Percentiles rank a stretch among this genome's conserved stretches.
phyloP scores from a whole-genome alignment of 2,888 invertebrate species.

The Pseudeuparius sepicola region DNA sequence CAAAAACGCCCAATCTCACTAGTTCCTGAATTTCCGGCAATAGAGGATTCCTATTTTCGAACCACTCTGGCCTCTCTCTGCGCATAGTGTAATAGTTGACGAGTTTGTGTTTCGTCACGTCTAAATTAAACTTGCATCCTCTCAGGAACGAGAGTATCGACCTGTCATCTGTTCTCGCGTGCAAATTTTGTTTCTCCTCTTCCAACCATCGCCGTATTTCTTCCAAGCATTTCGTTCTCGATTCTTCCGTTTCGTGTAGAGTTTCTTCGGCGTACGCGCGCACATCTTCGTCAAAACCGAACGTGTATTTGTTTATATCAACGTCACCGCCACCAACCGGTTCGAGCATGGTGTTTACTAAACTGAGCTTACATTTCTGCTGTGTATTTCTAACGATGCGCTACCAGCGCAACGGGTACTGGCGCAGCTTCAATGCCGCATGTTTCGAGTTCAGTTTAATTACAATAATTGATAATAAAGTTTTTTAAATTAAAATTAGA shows the following conservation, averaged over 20 bases:
- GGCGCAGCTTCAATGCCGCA: no score
- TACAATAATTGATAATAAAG: no score
- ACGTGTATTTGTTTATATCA: no score
- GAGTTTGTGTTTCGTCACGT: slow-evolving; percentile 48
- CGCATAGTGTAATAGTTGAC: slow-evolving; percentile 48
- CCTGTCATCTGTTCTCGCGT: slow-evolving; percentile 40
- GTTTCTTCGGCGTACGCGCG: slow-evolving; percentile 27
- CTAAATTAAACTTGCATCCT: slow-evolving; percentile 50
- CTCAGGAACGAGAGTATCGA: slow-evolving; percentile 48
- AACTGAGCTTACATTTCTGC: no score
- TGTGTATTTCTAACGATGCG: no score
- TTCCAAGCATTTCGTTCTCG: slow-evolving; percentile 27
- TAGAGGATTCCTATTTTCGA: slow-evolving; percentile 47
- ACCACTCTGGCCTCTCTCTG: slow-evolving; percentile 50
- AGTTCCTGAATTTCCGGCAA: slow-evolving; percentile 47
- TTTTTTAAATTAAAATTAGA: no score
- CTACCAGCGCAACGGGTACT: no score
- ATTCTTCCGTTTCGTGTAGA: slow-evolving; percentile 33
- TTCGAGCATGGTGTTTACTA: no score
- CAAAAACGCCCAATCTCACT: slow-evolving; percentile 45
- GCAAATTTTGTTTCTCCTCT: slow-evolving; percentile 37
- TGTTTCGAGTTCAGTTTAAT: no score
- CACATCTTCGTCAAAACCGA: slow-evolving; percentile 23
- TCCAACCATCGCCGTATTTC: slow-evolving; percentile 37
- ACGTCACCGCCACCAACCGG: no score